These are phyloP conservation scores for Linurgus olivaceus DNA, from an alignment of 2,797 vertebrate species.

Conservation along the genomic window DNA sequence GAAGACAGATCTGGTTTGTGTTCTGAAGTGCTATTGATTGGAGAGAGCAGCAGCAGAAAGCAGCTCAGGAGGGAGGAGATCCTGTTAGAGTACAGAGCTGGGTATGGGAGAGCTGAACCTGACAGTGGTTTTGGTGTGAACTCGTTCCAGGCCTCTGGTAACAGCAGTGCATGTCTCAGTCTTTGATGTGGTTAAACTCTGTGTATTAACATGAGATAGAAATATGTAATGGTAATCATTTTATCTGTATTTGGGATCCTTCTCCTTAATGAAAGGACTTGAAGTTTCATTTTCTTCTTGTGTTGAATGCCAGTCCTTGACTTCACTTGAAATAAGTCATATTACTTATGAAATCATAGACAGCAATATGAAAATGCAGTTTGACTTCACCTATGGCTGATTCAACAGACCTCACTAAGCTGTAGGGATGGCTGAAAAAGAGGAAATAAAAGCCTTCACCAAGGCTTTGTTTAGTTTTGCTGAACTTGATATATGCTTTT, in stretches of 20 bases:
- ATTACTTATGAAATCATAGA: fast-evolving
- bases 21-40: background rate
- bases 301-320: background rate
- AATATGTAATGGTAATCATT: background rate
- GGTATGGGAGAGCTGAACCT: background rate
- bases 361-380: background rate
- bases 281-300: background rate
- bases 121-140: background rate
- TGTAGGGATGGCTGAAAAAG: background rate
- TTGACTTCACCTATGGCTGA: fast-evolving
- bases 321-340: background rate
- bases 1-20: background rate
- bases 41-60: background rate
- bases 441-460: background rate
- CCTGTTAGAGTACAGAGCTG: background rate
- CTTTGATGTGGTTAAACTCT: background rate
- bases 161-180: background rate
- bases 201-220: background rate
- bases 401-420: background rate
- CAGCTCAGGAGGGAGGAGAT: background rate
- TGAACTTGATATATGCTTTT: fast-evolving
- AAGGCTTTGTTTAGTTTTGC: background rate
- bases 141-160: background rate
- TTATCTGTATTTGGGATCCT: background rate
- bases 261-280: background rate